A percentile compares a stretch with the other conserved stretches of the same genome.
Conservation (phyloP, 1,140 invertebrate genomes). For the Nomia melanderi region DNA sequence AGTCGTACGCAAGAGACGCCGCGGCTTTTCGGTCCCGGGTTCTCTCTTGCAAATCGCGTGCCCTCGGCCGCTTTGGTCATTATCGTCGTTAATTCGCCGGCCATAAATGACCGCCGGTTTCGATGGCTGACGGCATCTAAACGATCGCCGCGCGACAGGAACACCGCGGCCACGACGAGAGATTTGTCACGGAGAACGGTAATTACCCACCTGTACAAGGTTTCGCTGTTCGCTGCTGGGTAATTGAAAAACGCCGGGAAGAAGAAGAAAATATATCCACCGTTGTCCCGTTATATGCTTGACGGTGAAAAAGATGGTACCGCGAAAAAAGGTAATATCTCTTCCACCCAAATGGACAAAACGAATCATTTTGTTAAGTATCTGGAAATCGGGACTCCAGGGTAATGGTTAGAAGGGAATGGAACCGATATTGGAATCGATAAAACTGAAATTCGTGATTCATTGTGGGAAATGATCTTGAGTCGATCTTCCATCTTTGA, state of each 20-base stretch:
- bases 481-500: too few species aligned
- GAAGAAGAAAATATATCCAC: background rate
- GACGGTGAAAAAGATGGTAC: too few species aligned
- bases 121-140: conserved; percentile 38
- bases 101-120: conserved; percentile 29
- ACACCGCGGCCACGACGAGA: background rate
- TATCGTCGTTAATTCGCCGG: conserved; percentile 57
- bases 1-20: conserved; percentile 51
- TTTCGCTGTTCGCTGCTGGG: background rate
- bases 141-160: conserved; percentile 23
- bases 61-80: conserved; percentile 42
- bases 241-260: background rate
- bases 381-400: too few species aligned
- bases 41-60: conserved; percentile 19
- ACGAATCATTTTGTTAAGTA: too few species aligned
- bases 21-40: conserved; percentile 50
- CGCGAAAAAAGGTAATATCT: too few species aligned
- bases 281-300: too few species aligned
- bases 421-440: too few species aligned
- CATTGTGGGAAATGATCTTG: too few species aligned
- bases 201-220: background rate
- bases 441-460: too few species aligned
- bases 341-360: too few species aligned
- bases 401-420: too few species aligned
- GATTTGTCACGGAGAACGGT: conserved; percentile 16